Evolutionary conservation across 2,113 vertebrate genomes (phyloP), one percentile per base, ranked within the genome.

Genomic region (Synchiropus splendidus): DNA sequence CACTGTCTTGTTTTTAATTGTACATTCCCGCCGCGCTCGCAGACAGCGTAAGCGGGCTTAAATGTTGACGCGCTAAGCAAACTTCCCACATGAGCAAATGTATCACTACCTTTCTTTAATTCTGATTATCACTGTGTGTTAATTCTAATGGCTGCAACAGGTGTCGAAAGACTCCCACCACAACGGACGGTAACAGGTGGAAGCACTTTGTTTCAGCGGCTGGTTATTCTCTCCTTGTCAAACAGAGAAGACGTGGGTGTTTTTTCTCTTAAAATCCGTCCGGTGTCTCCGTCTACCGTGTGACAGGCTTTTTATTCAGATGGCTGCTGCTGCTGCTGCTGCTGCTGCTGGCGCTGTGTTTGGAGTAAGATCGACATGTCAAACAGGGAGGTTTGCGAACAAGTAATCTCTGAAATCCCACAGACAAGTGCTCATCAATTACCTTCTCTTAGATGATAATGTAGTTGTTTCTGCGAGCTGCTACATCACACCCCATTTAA

Each of bases 361-460:
- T 36, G 58, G 50, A 61, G 58, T 31, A 34, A 51, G 64, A 71
- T 69, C 46, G 46, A 63, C 45, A 37, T 58, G 68, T 78, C 72
- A 66, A 48, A 49, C 36, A 10, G 14, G 15, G 44, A 43, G 39
- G 15, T 57, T 73, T 54, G 55, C 57, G 64, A 72, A 71, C 67
- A 66, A 80, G 70, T 70, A 44, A 63, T 64, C 64, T 62, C 54
- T 47, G 45, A 61, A 69, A 72, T 46, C 42, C 64, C 51, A 36
- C 53, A 64, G 61, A 61, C 45, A 52, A 63, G 45, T 53, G 12
- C 57, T 67, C 68, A 63, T 71, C 64, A 70, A 70, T 74, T 74
- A 70, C 42, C 62, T 67, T 59, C 32, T 62, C 46, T 48, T 30
- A 43, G 57, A 66, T 56, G 72, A 72, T 72, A 73, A 64, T 32